Percentiles rank a stretch among this genome's conserved stretches.
Evolutionary conservation across 2,888 invertebrate genomes (phyloP).

Genomic region (Tenodera sinensis): DNA sequence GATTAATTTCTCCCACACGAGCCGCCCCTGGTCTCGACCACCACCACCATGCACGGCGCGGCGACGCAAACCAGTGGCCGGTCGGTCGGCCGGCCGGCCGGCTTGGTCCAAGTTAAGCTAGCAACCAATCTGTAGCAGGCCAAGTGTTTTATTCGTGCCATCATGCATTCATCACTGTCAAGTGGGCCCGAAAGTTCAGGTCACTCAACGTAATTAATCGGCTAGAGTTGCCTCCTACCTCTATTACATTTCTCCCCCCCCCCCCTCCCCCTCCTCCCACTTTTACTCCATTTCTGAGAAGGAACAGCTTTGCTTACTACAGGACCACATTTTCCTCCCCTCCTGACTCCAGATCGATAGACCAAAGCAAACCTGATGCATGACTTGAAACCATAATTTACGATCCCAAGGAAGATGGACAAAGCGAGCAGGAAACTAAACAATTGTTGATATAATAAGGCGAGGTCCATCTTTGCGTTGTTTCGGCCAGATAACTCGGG

Average conservation of each 20-base stretch:
- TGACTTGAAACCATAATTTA: constrained; percentile 15
- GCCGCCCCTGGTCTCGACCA: not conserved
- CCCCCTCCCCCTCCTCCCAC: not conserved
- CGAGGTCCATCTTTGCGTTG: not conserved
- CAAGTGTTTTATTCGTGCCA: constrained; percentile 20
- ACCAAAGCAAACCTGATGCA: not conserved
- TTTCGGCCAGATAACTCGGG: not conserved
- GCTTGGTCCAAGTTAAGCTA: not conserved
- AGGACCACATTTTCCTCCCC: not conserved
- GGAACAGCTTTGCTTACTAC: not conserved
- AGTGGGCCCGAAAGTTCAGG: constrained; percentile 24
- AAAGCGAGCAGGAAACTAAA: not conserved
- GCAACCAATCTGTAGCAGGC: not conserved
- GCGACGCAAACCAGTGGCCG: not conserved
- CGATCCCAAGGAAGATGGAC: not conserved
- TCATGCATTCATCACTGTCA: constrained; percentile 28
- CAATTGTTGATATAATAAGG: not conserved
- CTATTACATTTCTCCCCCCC: not conserved
- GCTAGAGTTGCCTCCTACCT: constrained; percentile 8
- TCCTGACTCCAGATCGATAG: not conserved
- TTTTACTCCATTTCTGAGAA: not conserved
- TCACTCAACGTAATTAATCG: constrained; percentile 29
- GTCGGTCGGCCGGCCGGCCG: too few species aligned
- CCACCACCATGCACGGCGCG: too few species aligned
- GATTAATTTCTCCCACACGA: not conserved